Evolutionary conservation across 2,888 invertebrate species (phyloP), one percentile per base, ranked within the genome.

Genomic region (Hemistola chrysoprasaria): DNA sequence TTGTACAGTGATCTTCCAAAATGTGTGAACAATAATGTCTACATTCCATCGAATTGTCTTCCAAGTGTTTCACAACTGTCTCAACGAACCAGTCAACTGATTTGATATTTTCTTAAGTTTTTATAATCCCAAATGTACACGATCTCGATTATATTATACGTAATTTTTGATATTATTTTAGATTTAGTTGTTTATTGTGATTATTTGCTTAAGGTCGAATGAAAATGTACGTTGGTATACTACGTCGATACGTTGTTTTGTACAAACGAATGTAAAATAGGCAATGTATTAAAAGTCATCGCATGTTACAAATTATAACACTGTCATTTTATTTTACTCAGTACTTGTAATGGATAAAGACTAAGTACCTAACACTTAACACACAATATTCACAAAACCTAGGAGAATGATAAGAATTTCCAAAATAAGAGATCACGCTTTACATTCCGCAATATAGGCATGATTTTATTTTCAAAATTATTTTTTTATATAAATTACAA

Each of bases 221-320:
- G 40, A 43, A 50, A 58, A 61, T 39, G 55, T 65, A 72, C 71
- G 67, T 78, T 81, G n/a, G 79, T 82, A 82, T 83, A 78, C 68
- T 68, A 58, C 54, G 58, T 51, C 30, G 53, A 76, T 73, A 75
- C 72, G 74, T 81, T 85, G 80, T 85, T 86, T 85, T 87, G 80
- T 86, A 87, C 80, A 87, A 73, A 80, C 71, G 67, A 79, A 75
- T 85, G 82, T 85, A 84, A 80, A 72, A 80, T 86, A 86, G 78
- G 70, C 77, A 78, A 73, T 83, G 79, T 84, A 87, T 85, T 88
- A 88, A 86, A 87, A 86, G 83, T 87, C 83, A 85, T 83, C 68
- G 78, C 85, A 84, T 85, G 83, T 86, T 87, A 79, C 75, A 78
- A 81, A 77, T 75, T 71, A 16, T 16, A 73, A 40, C 47, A 33